Base-by-base conservation (phyloP, 2,888 invertebrate species). In the Drosophila mayaguana region DNA sequence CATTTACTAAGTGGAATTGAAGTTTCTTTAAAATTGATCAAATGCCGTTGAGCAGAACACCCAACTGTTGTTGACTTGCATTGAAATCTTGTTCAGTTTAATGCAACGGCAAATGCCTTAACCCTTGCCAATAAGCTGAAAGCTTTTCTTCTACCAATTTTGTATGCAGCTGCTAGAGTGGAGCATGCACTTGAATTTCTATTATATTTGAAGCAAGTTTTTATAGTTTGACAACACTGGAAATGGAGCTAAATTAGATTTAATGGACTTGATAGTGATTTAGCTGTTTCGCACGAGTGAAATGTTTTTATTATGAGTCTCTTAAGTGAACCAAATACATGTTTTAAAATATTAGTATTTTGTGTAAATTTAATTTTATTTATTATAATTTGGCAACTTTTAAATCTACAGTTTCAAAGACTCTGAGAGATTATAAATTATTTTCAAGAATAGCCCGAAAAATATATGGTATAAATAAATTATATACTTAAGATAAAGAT, bases 181-280 rank as follows among this genome's bases (percentile, higher is more conserved):
- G n/a, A n/a, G n/a, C 4, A 16, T 20, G 18, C 34, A 8, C 2
- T 51, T 20, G 34, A 18, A 12, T 36, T 22, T 9, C 3, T 2
- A 5, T 22, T 28, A 28, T 32, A 28, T 18, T 50, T 34, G 8
- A 50, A 20, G 6, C 14, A 1, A n/a, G 2, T 3, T 34, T 25
- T 18, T 2, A 22, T 18, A 7, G 22, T 48, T 63, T 12, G 4
- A 1, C 63, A 62, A 38, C 22, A 63, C 63, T 63, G 12, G 2
- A 28, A 20, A 2, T 18, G 4, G 1, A 20, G 2, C 5, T 22
- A 0, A 14, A n/a, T 1, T 18, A 0, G 22, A 14, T 32, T 9
- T 6, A 8, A 20, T 11, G 20, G 3, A 4, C 2, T 5, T 36
- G 2, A 7, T 18, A 36, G 3, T 18, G 18, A 5, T 18, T 7